Base-by-base conservation (phyloP, 2,888 invertebrate genomes). In the Agelastica alni region DNA sequence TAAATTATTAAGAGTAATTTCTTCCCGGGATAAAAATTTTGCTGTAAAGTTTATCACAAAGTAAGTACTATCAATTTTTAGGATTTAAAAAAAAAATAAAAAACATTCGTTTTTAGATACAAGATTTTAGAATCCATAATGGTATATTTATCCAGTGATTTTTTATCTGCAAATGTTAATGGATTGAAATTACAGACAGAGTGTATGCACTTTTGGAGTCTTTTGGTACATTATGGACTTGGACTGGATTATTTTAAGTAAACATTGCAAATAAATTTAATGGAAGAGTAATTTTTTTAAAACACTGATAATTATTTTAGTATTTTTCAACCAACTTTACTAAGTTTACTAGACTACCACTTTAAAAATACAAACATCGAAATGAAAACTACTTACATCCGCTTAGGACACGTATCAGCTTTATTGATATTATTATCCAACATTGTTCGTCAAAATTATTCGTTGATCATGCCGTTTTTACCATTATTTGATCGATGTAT, bases 1-100 rank as follows among this genome's bases (percentile, higher is more conserved):
- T 12, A 91, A 88, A 71, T 77, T 94, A 3, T 75, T 92, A 26
- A 81, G 93, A 64, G 78, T 91, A 45, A 72, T 94, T 20, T 81
- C 86, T 18, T 80, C 85, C 28, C 84, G 88, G 67, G 83, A 80
- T 37, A 76, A 75, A 66, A 77, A 79, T 57, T 76, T 85, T 53
- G 82, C 84, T 3, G 72, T 75, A 7, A 70, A 77, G 45, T 73
- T 88, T 56, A 74, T 84, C 34, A 72, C 75, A 10, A 82, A 81
- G 73, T 77, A 72, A 64, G 63, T n/a, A n/a, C n/a, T n/a, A n/a
- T n/a, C n/a, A n/a, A n/a, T n/a, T n/a, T n/a, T n/a, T n/a, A n/a
- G n/a, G 13, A 7, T 14, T 5, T 5, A 13, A 3, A 4, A 13
- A 6, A 1, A 13, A 14, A 10, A 22, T 34, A 36, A 14, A 42